These are phyloP conservation scores for Lamellibrachia satsuma DNA, from an alignment of 2,888 invertebrate species.

Conservation along the genomic window DNA sequence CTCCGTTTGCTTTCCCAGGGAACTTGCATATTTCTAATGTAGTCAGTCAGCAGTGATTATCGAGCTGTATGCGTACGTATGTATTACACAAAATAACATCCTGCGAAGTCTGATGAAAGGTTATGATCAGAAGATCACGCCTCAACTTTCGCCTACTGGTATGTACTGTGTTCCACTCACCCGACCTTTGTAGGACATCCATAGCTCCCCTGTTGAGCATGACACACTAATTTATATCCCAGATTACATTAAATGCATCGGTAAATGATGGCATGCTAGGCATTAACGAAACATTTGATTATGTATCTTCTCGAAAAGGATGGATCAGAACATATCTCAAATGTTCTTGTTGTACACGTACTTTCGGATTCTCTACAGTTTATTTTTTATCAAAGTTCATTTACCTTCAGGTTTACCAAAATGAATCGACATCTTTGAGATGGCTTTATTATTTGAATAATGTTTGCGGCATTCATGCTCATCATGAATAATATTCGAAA, in stretches of 20 bases:
- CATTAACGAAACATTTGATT: background rate
- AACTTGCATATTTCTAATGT: constrained; percentile 37
- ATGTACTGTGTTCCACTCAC: background rate
- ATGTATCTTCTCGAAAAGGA: background rate
- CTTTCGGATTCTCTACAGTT: no score
- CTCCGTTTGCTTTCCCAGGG: constrained; percentile 25
- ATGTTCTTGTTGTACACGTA: background rate
- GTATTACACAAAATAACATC: constrained; percentile 30
- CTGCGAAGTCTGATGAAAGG: constrained; percentile 37
- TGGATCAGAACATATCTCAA: background rate
- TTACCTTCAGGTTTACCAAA: background rate
- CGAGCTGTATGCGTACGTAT: constrained; percentile 36
- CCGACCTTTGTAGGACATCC: background rate
- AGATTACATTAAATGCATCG: background rate
- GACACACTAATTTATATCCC: background rate
- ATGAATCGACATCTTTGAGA: background rate
- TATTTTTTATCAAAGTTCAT: no score
- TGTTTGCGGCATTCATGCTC: background rate
- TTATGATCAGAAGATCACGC: constrained; percentile 37
- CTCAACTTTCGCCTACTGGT: background rate
- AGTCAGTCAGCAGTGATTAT: constrained; percentile 28
- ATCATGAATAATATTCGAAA: background rate
- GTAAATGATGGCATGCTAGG: background rate
- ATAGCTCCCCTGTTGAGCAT: background rate
- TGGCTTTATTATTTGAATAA: background rate